phyloP scores from a whole-genome alignment of 2,797 vertebrate genomes.

The Phyllotis vaccarum region DNA sequence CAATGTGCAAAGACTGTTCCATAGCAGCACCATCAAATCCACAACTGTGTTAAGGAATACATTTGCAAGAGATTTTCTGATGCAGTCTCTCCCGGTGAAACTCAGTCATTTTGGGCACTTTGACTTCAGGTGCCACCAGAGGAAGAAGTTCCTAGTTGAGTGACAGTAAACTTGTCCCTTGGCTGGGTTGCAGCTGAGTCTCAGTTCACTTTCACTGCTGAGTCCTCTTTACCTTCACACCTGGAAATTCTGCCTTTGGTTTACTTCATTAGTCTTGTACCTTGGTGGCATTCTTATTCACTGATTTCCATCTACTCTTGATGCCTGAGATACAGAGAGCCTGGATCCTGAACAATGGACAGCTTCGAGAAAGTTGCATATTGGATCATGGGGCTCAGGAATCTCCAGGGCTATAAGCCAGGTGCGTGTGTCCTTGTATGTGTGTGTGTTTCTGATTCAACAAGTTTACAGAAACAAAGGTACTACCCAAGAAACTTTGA shows the following conservation, averaged over 20 bases:
- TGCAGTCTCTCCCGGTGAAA: not conserved
- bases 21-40: not conserved
- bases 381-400: not conserved
- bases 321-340: not conserved
- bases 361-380: not conserved
- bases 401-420: not conserved
- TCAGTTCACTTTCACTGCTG: not conserved
- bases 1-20: not conserved
- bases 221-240: rapidly evolving
- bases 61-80: not conserved
- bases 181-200: not conserved
- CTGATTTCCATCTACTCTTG: not conserved
- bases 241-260: not conserved
- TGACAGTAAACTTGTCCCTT: not conserved
- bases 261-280: not conserved
- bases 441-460: not conserved
- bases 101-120: not conserved
- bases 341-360: not conserved
- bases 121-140: not conserved
- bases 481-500: not conserved
- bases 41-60: not conserved
- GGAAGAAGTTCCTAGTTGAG: rapidly evolving
- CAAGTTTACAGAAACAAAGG: not conserved
- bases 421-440: not conserved
- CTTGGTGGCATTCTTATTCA: not conserved